Evolutionary conservation across 2,797 vertebrate genomes (phyloP).

Genomic region (Tokudaia muenninki): DNA sequence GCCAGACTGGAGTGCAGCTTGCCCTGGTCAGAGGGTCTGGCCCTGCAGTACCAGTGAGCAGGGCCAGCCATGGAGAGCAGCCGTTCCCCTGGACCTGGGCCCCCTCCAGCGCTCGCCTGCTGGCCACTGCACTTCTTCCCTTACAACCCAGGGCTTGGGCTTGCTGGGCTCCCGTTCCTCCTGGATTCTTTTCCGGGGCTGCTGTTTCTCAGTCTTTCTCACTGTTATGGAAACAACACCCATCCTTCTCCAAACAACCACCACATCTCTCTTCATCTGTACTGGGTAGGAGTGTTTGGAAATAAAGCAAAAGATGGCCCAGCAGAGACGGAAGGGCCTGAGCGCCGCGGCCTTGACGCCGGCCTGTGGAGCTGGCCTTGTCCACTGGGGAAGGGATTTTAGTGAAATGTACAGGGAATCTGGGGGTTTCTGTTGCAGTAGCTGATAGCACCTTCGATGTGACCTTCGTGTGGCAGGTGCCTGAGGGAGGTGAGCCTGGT

Average conservation of each 20-base stretch:
- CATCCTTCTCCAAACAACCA: neutral
- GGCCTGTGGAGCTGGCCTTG: neutral
- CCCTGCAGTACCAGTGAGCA: neutral
- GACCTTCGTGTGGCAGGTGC: neutral
- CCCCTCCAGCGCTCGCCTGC: neutral
- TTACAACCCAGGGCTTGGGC: neutral
- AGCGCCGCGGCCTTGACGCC: accelerated
- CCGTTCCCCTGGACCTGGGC: neutral
- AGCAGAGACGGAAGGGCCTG: neutral
- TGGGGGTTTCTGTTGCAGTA: neutral
- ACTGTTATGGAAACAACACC: neutral
- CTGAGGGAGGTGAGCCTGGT: neutral
- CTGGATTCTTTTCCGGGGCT: neutral
- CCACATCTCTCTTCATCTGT: neutral
- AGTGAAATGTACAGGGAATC: neutral
- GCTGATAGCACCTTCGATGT: neutral
- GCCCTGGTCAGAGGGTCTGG: neutral
- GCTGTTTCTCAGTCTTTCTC: neutral
- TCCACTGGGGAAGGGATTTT: neutral
- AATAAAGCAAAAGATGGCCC: neutral
- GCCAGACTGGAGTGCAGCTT: neutral
- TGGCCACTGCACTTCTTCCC: neutral
- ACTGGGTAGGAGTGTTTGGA: neutral
- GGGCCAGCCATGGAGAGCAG: neutral
- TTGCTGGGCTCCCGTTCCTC: neutral